Percentiles rank a stretch among this genome's conserved stretches.
These are phyloP conservation scores for Xylocopa sonorina DNA, from an alignment of 1,140 invertebrate genomes.

Conservation along the genomic window DNA sequence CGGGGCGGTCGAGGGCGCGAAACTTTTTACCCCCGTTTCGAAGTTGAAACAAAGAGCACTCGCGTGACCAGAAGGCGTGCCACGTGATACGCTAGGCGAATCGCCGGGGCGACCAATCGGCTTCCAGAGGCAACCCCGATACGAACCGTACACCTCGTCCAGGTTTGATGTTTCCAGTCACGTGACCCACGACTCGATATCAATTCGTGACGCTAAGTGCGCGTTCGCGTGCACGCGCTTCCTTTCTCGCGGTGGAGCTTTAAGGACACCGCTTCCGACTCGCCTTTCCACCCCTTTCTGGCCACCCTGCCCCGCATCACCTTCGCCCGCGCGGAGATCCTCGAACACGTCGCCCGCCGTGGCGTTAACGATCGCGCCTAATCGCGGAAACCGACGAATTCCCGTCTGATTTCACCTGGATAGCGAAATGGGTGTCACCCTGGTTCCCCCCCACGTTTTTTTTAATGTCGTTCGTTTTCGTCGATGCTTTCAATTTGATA, in stretches of 20 bases:
- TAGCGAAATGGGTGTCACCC: not conserved
- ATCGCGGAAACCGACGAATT: conserved; percentile 12
- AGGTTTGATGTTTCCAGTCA: conserved; percentile 74
- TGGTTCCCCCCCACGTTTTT: no score
- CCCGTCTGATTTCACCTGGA: not conserved
- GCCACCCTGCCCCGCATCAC: not conserved
- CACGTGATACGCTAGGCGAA: conserved; percentile 73
- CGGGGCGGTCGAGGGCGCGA: not conserved
- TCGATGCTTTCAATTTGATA: conserved; percentile 17
- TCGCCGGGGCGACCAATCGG: conserved; percentile 72
- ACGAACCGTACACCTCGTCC: conserved; percentile 51
- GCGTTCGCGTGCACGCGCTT: conserved; percentile 71
- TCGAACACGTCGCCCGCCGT: conserved; percentile 18
- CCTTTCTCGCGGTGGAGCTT: conserved; percentile 42
- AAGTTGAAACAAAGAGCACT: conserved; percentile 63
- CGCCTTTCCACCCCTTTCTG: not conserved
- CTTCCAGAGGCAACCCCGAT: conserved; percentile 68
- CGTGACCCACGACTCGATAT: conserved; percentile 70
- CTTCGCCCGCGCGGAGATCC: not conserved
- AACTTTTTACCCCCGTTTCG: conserved; percentile 44
- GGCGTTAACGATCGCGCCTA: conserved; percentile 23
- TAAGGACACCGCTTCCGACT: conserved; percentile 56
- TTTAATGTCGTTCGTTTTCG: not conserved
- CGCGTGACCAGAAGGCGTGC: conserved; percentile 77
- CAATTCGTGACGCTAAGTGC: conserved; percentile 76